Conservation (phyloP, 2,797 vertebrate genomes). For the Malacoraja senta region DNA sequence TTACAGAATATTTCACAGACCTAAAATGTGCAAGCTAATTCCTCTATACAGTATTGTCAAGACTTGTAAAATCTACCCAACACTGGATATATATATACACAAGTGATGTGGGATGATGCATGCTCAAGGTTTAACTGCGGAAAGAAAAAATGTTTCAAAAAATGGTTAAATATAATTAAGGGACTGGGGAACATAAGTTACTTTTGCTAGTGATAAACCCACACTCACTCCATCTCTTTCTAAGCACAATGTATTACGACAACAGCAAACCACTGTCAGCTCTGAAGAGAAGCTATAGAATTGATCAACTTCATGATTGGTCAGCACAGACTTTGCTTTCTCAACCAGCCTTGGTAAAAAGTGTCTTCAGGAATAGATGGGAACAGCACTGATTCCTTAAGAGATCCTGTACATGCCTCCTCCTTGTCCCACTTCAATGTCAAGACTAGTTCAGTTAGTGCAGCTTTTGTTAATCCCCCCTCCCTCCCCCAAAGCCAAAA, state of each 20-base stretch:
- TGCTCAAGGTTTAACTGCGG: conserved; percentile 76
- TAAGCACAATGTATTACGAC: conserved; percentile 65
- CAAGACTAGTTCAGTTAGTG: conserved; percentile 59
- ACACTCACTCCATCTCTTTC: conserved; percentile 54
- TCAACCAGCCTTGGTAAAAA: conserved; percentile 53
- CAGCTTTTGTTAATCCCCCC: conserved; percentile 50
- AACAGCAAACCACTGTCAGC: conserved; percentile 64
- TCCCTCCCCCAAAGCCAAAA: conserved; percentile 58
- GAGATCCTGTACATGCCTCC: conserved; percentile 31
- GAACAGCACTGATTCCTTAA: conserved; percentile 57
- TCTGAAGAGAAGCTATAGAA: conserved; percentile 60
- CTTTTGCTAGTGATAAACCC: conserved; percentile 66
- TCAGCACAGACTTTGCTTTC: conserved; percentile 59
- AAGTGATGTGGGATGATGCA: conserved; percentile 69
- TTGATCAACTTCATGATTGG: conserved; percentile 59
- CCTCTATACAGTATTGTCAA: conserved; percentile 78
- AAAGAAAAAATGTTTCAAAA: conserved; percentile 78
- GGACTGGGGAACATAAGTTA: conserved; percentile 64
- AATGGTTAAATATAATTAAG: conserved; percentile 91
- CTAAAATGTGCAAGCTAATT: conserved; percentile 88
- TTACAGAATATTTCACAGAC: conserved; percentile 81
- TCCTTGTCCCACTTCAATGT: conserved; percentile 53
- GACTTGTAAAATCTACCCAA: conserved; percentile 67
- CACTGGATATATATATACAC: conserved; percentile 79
- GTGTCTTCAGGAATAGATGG: conserved; percentile 66